Conservation (phyloP, 2,113 vertebrate species). For the Crotalus horridus region DNA sequence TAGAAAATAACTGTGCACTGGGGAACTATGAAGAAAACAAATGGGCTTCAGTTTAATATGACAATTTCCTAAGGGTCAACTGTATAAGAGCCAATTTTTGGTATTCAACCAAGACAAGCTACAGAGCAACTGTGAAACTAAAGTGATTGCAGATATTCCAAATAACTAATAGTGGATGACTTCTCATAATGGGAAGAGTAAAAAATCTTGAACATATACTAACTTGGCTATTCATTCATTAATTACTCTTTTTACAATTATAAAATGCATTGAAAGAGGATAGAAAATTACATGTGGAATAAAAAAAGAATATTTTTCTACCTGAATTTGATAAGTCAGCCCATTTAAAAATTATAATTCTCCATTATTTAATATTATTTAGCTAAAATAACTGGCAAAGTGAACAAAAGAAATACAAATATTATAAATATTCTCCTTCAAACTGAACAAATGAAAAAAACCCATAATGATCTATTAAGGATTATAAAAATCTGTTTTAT, state of each 20-base stretch:
- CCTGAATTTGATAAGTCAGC: not conserved
- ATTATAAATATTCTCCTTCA: no score
- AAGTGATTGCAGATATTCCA: not conserved
- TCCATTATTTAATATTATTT: not conserved
- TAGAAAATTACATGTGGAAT: not conserved
- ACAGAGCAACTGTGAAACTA: not conserved
- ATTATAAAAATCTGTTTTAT: not conserved
- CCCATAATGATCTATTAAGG: not conserved
- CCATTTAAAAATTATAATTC: not conserved
- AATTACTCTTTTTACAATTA: not conserved
- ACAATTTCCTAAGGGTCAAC: slow-evolving; percentile 4
- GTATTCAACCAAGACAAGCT: not conserved
- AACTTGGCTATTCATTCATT: not conserved
- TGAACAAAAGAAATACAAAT: not conserved
- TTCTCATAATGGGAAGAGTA: not conserved
- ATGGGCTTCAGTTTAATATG: slow-evolving; percentile 6
- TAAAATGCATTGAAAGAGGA: not conserved
- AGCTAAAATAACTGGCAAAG: not conserved
- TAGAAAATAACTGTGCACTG: slow-evolving; percentile 2
- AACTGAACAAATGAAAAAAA: not conserved
- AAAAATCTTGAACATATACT: not conserved
- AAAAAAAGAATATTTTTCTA: not conserved
- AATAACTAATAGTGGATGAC: not conserved
- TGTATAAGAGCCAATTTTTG: not conserved
- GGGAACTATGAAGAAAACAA: slow-evolving; percentile 17